Base-by-base conservation (phyloP, 2,113 vertebrate genomes). In the Eulemur macaco region DNA sequence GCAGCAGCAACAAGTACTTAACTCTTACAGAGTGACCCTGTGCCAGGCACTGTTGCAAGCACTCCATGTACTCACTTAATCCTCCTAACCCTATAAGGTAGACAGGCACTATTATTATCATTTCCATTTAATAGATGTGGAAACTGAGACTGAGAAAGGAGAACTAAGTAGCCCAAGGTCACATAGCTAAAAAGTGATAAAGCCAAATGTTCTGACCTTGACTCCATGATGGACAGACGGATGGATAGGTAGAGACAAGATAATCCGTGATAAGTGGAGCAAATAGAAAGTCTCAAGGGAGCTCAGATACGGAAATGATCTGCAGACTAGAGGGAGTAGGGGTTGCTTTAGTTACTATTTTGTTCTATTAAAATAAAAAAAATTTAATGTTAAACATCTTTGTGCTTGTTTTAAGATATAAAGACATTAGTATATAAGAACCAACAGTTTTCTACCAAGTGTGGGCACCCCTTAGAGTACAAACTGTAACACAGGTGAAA, bases 321-420 rank as follows among this genome's bases (percentile, higher is more conserved):
- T 78, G 23, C 29, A n/a, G 80, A 31, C 31, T 77, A 8, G 50
- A 64, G n/a, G 42, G 21, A 56, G 2, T 47, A 42, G 45, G 50
- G 12, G 4, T 73, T 45, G 8, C n/a, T 73, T 87, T 42, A 73
- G 14, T 71, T 86, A 85, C 27, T 47, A 23, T 77, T 88, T 64
- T 13, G 1, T 86, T 83, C n/a, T 78, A 4, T 66, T 83, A 58
- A 58, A 47, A 86, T 45, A 42, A 42, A 71, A 56, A 54, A 56
- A 78, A 21, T 8, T 37, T 14, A 42, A 52, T 42, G 5, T 80
- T 56, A 56, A 71, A 89, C 23, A 78, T 78, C 45, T 71, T 66
- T 89, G 37, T 39, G 21, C 29, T 82, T 88, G 63, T 47, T 88
- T 96, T 89, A 77, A 95, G 76, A 85, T 88, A 89, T 39, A 76